Conservation (phyloP, 1,140 invertebrate species). For the Chymomyza costata region DNA sequence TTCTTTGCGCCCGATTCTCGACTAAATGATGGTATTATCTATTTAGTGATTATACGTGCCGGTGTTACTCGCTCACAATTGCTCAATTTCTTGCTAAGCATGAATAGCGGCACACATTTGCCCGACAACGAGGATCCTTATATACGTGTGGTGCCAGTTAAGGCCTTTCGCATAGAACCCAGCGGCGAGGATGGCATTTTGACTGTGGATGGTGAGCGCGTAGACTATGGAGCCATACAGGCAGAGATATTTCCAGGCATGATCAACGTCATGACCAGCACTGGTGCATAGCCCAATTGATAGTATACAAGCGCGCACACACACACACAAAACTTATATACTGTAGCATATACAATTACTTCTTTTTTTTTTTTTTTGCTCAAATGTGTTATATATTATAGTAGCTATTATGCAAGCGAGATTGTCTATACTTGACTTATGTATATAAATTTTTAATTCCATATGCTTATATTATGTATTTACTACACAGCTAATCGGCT, state of each 20-base stretch:
- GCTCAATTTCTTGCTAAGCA: conserved; percentile 84
- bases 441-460: too few species aligned
- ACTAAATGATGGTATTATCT: conserved; percentile 92
- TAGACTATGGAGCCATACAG: conserved; percentile 90
- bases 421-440: too few species aligned
- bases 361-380: conserved; percentile 10
- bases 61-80: conserved; percentile 85
- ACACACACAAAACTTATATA: conserved; percentile 1
- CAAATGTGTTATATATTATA: too few species aligned
- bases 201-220: conserved; percentile 92
- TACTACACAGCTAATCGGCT: too few species aligned
- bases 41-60: conserved; percentile 88
- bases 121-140: conserved; percentile 76
- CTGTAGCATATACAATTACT: conserved; percentile 18
- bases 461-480: too few species aligned
- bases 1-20: conserved; percentile 89
- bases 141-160: conserved; percentile 86
- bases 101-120: conserved; percentile 85
- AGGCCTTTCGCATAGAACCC: conserved; percentile 92
- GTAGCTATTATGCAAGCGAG: too few species aligned
- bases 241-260: conserved; percentile 90
- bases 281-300: conserved; percentile 59
- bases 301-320: conserved; percentile 4
- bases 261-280: conserved; percentile 82
- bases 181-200: conserved; percentile 81